Base-by-base conservation (phyloP, 2,888 invertebrate species). In the Agrochola circellaris region DNA sequence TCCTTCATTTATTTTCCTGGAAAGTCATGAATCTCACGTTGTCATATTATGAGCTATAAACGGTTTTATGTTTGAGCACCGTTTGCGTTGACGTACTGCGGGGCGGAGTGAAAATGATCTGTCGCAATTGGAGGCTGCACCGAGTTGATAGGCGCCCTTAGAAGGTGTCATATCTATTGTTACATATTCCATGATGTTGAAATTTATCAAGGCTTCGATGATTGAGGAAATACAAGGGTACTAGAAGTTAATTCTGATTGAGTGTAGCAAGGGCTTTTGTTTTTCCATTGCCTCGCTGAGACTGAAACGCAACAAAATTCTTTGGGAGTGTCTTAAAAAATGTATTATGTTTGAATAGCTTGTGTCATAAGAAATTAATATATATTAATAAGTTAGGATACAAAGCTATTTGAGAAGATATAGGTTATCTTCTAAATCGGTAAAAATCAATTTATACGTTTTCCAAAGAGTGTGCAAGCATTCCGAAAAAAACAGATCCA, bases 21-120 rank as follows among this genome's bases (percentile, higher is more conserved):
- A 91, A 92, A 91, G 91, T 92, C 92, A 92, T 92, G 91, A 92
- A 91, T 88, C 86, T 87, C 91, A 91, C 92, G 91, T 90, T 88
- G 87, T 82, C 82, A 82, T 88, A 88, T 91, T 89, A 92, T 90
- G 89, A 90, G 90, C 84, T 89, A 91, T 93, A 91, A 92, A 91
- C 88, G 90, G 82, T 89, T 91, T 91, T 90, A 91, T 87, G 84
- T 83, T 54, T 69, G 75, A 81, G 51, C 70, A 34, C 72, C 58
- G 79, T 71, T 79, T 72, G 72, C 62, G 66, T 68, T 84, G 83
- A 80, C 83, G 20, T 83, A 75, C 42, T 69, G 66, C 34, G 67
- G 23, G 65, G 65, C 60, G 38, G 58, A 70, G 73, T 80, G 80
- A 73, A 79, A 85, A 82, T 77, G 34, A 74, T 80, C 66, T 68